Conservation (phyloP, 2,113 vertebrate species). For the Corythornis cristatus region DNA sequence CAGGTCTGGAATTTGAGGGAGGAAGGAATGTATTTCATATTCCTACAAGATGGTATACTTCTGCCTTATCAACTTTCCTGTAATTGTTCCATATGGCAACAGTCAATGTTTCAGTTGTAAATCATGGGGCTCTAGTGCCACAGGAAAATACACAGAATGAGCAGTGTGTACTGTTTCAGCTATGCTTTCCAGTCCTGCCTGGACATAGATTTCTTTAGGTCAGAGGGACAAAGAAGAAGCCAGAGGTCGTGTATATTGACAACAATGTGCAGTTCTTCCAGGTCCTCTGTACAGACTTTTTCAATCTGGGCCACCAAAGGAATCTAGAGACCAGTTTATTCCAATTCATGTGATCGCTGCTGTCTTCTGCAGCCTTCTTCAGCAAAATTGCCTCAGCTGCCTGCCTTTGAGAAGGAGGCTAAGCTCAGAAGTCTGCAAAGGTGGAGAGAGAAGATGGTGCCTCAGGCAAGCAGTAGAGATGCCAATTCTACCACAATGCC, state of each 20-base stretch:
- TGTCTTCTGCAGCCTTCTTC: not conserved
- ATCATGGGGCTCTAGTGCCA: not conserved
- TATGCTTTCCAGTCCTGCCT: not conserved
- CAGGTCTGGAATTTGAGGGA: slow-evolving; percentile 2
- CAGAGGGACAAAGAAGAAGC: not conserved
- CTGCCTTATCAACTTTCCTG: slow-evolving; percentile 11
- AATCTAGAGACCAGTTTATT: not conserved
- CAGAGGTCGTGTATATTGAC: not conserved
- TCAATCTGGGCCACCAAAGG: not conserved
- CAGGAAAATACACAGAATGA: slow-evolving; percentile 29
- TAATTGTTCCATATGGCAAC: slow-evolving; percentile 3
- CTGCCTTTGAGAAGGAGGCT: slow-evolving; percentile 8
- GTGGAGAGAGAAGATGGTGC: not conserved
- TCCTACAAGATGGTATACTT: not conserved
- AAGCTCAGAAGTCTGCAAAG: slow-evolving; percentile 8
- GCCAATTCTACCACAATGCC: slow-evolving; percentile 52
- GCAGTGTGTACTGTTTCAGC: not conserved
- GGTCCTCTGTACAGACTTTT: not conserved
- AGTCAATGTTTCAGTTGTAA: slow-evolving; percentile 11
- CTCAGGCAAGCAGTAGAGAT: slow-evolving; percentile 34
- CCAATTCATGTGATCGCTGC: not conserved
- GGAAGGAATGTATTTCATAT: slow-evolving; percentile 31
- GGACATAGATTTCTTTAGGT: not conserved
- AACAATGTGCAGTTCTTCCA: not conserved
- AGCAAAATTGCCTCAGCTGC: not conserved